Evolutionary conservation across 2,113 vertebrate species (phyloP).

Genomic region (Callopanchax toddi): DNA sequence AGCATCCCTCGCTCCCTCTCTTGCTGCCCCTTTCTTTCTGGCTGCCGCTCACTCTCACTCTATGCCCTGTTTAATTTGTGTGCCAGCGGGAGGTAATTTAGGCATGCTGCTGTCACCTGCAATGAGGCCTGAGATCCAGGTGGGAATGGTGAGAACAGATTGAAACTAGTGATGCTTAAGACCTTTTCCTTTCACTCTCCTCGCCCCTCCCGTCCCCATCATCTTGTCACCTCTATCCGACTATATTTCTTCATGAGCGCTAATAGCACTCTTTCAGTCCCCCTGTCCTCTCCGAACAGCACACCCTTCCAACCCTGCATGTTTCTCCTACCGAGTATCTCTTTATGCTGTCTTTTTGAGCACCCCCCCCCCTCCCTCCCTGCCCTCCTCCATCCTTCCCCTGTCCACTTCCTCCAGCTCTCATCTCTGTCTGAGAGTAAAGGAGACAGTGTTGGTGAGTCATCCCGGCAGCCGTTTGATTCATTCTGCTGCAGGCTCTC

Average conservation of each 20-base stretch:
- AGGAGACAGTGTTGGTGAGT: slow-evolving; percentile 65
- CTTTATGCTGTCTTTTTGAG: slow-evolving; percentile 1
- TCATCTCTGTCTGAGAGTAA: slow-evolving; percentile 21
- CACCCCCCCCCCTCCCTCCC: background rate
- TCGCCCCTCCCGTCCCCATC: slow-evolving; percentile 29
- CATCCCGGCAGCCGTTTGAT: slow-evolving; percentile 75
- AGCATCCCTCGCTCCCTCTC: slow-evolving; percentile 23
- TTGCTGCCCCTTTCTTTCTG: slow-evolving; percentile 27
- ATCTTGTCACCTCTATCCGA: slow-evolving; percentile 54
- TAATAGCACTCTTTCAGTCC: slow-evolving; percentile 49
- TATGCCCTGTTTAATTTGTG: slow-evolving; percentile 79
- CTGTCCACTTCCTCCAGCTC: slow-evolving; percentile 35
- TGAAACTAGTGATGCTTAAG: slow-evolving; percentile 68
- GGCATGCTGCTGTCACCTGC: slow-evolving; percentile 78
- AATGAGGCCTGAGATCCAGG: slow-evolving; percentile 66
- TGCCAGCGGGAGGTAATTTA: slow-evolving; percentile 82
- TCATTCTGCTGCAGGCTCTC: slow-evolving; percentile 75
- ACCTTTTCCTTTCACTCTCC: slow-evolving; percentile 53
- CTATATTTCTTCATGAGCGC: slow-evolving; percentile 57
- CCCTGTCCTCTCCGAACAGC: slow-evolving; percentile 26
- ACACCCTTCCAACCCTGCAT: slow-evolving; percentile 3
- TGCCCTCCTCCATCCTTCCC: slow-evolving; percentile 5
- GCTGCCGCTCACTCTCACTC: slow-evolving; percentile 44
- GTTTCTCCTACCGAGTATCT: background rate
- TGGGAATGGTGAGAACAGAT: slow-evolving; percentile 56